These are phyloP conservation scores for Paracentrotus lividus DNA, from an alignment of 53 echinoderm and acorn worm genomes.

Conservation along the genomic window DNA sequence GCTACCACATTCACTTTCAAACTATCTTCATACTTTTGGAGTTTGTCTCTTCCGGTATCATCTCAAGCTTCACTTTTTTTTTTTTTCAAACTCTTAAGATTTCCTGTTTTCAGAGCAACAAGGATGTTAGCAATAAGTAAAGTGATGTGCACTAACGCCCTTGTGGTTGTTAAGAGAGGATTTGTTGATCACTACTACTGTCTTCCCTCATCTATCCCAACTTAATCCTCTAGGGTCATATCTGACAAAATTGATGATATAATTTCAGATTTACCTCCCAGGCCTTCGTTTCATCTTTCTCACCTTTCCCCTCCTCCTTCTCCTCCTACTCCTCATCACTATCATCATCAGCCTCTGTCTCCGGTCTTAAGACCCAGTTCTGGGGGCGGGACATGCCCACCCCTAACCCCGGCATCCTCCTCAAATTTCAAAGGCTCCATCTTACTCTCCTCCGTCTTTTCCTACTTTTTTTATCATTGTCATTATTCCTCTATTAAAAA, in stretches of 20 bases:
- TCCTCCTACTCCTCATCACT: background rate
- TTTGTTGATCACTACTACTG: background rate
- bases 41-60: background rate
- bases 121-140: no score
- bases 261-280: conserved; percentile 54
- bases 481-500: background rate
- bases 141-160: no score
- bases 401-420: background rate
- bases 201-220: background rate
- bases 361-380: background rate
- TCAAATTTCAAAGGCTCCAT: background rate
- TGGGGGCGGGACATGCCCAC: conserved; percentile 10
- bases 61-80: background rate
- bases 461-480: background rate
- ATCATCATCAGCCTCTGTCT: background rate
- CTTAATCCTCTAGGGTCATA: conserved; percentile 30
- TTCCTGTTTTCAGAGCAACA: background rate
- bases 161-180: no score
- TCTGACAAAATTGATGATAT: conserved; percentile 58
- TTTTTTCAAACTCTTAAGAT: background rate
- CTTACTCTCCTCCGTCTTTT: background rate
- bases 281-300: conserved; percentile 34
- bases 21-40: background rate
- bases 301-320: conserved; percentile 30
- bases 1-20: background rate